A percentile compares a stretch with the other conserved stretches of the same genome.
These are phyloP conservation scores for Neoarius graeffei DNA, from an alignment of 2,113 vertebrate species.

Conservation along the genomic window DNA sequence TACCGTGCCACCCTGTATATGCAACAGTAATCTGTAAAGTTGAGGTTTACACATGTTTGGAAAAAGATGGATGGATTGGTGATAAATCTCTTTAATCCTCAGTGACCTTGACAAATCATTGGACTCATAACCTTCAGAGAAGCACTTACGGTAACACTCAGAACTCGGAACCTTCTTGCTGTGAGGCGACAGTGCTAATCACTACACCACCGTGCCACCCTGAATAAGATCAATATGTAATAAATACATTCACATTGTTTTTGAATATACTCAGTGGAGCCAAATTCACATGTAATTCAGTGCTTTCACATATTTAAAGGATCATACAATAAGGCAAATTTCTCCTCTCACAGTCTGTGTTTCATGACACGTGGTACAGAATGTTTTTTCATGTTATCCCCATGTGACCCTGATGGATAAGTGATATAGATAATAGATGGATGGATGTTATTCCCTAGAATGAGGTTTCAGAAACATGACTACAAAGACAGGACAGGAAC, in stretches of 20 bases:
- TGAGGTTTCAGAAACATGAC: neutral
- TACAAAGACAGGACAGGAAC: neutral
- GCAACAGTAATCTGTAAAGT: neutral
- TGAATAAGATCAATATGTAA: neutral
- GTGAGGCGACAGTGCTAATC: too few species aligned
- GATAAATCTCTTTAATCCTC: constrained; percentile 44
- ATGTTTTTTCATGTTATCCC: neutral
- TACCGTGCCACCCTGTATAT: too few species aligned
- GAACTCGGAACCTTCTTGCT: too few species aligned
- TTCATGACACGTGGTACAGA: neutral
- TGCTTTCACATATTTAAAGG: neutral
- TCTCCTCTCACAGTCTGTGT: neutral
- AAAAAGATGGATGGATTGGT: constrained; percentile 14
- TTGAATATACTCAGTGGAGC: neutral
- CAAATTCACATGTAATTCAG: neutral
- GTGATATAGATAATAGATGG: too few species aligned
- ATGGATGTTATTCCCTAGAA: neutral
- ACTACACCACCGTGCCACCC: too few species aligned
- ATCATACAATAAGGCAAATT: neutral
- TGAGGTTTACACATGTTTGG: neutral
- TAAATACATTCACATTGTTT: neutral
- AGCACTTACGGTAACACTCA: constrained; percentile 36
- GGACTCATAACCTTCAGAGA: constrained; percentile 42
- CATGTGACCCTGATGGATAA: too few species aligned
- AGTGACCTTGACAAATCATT: constrained; percentile 39